Conservation (phyloP, 2,113 vertebrate genomes). For the Atlantisia rogersi region DNA sequence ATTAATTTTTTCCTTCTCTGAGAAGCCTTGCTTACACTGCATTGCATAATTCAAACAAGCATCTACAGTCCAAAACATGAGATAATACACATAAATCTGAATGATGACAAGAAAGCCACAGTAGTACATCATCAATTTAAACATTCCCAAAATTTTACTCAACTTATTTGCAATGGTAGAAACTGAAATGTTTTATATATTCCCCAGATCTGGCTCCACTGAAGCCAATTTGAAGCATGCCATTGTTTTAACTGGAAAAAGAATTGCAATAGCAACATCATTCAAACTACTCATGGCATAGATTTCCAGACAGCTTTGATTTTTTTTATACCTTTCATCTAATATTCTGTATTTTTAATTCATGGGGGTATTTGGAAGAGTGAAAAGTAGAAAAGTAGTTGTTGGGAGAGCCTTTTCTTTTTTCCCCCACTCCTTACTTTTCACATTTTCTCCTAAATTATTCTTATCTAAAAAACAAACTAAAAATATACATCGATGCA, state of each 20-base stretch:
- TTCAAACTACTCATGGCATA: neutral
- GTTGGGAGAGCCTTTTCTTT: neutral
- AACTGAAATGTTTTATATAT: neutral
- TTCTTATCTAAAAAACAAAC: neutral
- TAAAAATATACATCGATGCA: neutral
- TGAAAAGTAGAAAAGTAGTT: neutral
- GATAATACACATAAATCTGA: neutral
- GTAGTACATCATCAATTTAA: neutral
- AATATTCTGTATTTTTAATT: neutral
- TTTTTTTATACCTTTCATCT: neutral
- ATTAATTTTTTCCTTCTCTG: neutral
- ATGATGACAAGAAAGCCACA: constrained; percentile 13
- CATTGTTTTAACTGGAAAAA: neutral
- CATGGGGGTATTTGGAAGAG: neutral
- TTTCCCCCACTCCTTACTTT: neutral
- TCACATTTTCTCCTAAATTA: neutral
- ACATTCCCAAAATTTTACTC: neutral
- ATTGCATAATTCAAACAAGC: neutral
- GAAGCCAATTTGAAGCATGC: neutral
- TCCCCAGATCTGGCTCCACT: neutral
- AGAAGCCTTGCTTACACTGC: neutral
- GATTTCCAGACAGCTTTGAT: neutral
- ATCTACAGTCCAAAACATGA: neutral
- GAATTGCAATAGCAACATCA: neutral
- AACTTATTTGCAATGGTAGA: neutral